Evolutionary conservation across 2,113 vertebrate species (phyloP).

Genomic region (Pedetes capensis): DNA sequence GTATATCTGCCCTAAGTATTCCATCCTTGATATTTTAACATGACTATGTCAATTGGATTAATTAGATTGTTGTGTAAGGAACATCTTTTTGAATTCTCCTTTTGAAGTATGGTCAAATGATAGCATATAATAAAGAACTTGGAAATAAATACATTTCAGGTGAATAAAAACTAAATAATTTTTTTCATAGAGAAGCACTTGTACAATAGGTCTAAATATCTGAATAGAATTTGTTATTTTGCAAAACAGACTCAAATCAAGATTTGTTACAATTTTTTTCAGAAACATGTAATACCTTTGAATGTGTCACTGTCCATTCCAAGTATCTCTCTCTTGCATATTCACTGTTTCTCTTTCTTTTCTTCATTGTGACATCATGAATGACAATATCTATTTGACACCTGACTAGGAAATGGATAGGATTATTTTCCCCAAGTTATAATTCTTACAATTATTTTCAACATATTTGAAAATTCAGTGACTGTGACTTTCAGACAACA

Average conservation of each 20-base stretch:
- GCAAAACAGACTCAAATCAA: neutral
- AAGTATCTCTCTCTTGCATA: neutral
- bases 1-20: constrained; percentile 78
- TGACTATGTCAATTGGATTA: constrained; percentile 76
- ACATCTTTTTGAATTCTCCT: constrained; percentile 41
- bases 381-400: neutral
- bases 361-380: neutral
- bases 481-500: neutral
- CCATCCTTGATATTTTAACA: constrained; percentile 78
- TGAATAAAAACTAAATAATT: neutral
- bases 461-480: neutral
- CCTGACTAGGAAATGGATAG: neutral
- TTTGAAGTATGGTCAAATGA: constrained; percentile 34
- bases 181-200: neutral
- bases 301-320: neutral
- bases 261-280: neutral
- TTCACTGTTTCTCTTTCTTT: neutral
- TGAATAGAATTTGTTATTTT: neutral
- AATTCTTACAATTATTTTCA: neutral
- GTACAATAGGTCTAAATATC: neutral
- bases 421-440: neutral
- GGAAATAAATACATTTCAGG: neutral
- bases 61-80: constrained; percentile 54
- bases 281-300: constrained; percentile 1
- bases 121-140: constrained; percentile 18